Percentiles rank a stretch among this genome's conserved stretches.
phyloP scores from a whole-genome alignment of 1,140 invertebrate genomes.

The Drosophila punjabiensis region DNA sequence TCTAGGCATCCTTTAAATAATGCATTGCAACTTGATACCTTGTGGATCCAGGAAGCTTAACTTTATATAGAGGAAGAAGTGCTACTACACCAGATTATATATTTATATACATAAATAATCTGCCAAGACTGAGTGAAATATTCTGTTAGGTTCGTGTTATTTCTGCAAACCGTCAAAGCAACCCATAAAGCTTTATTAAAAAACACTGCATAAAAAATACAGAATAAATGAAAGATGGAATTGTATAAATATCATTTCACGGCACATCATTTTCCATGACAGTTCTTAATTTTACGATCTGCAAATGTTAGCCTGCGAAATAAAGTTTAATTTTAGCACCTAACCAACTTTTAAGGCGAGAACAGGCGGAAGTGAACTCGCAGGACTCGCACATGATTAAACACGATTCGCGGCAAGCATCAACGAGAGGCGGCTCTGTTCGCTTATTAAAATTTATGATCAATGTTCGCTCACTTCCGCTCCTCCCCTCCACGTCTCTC shows the following conservation, averaged over 20 bases:
- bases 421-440: too few relatives aligned
- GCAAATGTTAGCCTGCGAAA: background rate
- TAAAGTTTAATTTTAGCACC: background rate
- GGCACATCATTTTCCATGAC: background rate
- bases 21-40: too few relatives aligned
- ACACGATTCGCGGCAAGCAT: constrained; percentile 46
- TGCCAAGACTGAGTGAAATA: too few relatives aligned
- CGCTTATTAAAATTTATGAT: constrained; percentile 78
- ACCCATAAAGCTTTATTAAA: background rate
- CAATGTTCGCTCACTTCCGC: constrained; percentile 27
- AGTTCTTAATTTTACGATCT: background rate
- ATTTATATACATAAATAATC: too few relatives aligned
- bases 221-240: background rate
- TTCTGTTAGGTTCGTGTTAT: too few relatives aligned
- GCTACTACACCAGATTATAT: too few relatives aligned
- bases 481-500: too few relatives aligned
- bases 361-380: background rate
- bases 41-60: too few relatives aligned
- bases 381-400: constrained; percentile 56
- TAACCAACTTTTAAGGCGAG: background rate
- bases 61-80: too few relatives aligned
- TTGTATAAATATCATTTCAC: background rate
- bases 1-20: too few relatives aligned
- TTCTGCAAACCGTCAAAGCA: too few relatives aligned
- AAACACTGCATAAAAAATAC: background rate